Conservation (phyloP, 64 coral and sea anemone genomes). For the Pocillopora verrucosa region DNA sequence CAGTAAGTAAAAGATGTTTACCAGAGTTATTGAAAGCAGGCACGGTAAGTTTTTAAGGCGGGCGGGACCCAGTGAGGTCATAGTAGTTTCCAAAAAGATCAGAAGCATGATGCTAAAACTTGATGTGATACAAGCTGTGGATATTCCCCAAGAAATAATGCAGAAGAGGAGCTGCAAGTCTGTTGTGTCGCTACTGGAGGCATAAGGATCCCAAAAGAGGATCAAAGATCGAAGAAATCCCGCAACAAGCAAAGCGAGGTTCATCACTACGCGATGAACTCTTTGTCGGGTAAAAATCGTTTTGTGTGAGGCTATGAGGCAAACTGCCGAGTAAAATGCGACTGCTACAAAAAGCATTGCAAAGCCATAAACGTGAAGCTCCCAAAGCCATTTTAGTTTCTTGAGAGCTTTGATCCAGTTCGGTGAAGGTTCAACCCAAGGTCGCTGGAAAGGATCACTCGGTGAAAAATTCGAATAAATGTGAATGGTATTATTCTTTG, state of each 20-base stretch:
- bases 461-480: no score
- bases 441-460: no score
- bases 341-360: slow-evolving; percentile 31
- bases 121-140: slow-evolving; percentile 59
- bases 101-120: slow-evolving; percentile 71
- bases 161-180: neutral
- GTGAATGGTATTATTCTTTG: no score
- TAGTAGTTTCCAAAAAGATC: slow-evolving; percentile 77
- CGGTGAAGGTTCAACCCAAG: slow-evolving; percentile 66
- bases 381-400: slow-evolving; percentile 47
- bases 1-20: slow-evolving; percentile 60
- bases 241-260: slow-evolving; percentile 34
- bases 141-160: slow-evolving; percentile 45
- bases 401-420: slow-evolving; percentile 36
- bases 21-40: slow-evolving; percentile 36
- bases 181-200: neutral
- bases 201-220: slow-evolving; percentile 64
- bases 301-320: slow-evolving; percentile 12
- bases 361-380: slow-evolving; percentile 49
- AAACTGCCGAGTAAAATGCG: neutral
- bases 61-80: slow-evolving; percentile 42
- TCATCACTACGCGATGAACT: slow-evolving; percentile 36
- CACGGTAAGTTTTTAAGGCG: slow-evolving; percentile 46
- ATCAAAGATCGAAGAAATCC: slow-evolving; percentile 41
- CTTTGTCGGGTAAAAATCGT: neutral